Conservation (phyloP, 1,140 invertebrate species). For the Spodoptera frugiperda region DNA sequence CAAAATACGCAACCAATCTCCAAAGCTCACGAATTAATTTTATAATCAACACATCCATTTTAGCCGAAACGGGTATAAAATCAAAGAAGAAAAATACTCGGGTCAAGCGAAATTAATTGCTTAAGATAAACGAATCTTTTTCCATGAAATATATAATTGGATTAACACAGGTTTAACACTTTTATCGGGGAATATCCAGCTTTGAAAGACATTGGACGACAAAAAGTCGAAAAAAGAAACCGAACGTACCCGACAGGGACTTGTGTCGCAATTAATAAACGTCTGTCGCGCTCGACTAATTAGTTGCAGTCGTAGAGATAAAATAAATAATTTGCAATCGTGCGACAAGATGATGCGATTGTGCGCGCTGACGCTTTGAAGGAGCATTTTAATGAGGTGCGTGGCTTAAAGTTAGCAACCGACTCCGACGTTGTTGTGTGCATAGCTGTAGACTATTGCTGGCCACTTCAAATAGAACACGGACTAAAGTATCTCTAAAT, state of each 20-base stretch:
- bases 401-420: conserved; percentile 29
- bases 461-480: too few species aligned
- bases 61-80: not conserved
- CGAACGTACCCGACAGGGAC: conserved; percentile 65
- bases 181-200: conserved; percentile 62
- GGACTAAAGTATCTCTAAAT: too few species aligned
- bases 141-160: conserved; percentile 67
- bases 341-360: conserved; percentile 67
- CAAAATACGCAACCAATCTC: not conserved
- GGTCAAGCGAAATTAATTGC: conserved; percentile 31
- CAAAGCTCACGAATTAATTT: conserved; percentile 12
- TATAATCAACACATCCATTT: conserved; percentile 9
- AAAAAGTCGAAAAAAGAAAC: conserved; percentile 61
- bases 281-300: conserved; percentile 78
- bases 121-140: conserved; percentile 53
- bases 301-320: conserved; percentile 73
- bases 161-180: conserved; percentile 68
- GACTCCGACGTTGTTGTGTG: not conserved
- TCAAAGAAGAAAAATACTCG: conserved; percentile 20
- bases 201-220: conserved; percentile 67
- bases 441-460: conserved; percentile 2
- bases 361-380: conserved; percentile 57
- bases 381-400: conserved; percentile 52
- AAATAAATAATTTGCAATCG: conserved; percentile 70
- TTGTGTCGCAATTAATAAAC: conserved; percentile 82